Evolutionary conservation across 2,113 vertebrate species (phyloP), one percentile per base, ranked within the genome.

Genomic region (Typhlomys cinereus): DNA sequence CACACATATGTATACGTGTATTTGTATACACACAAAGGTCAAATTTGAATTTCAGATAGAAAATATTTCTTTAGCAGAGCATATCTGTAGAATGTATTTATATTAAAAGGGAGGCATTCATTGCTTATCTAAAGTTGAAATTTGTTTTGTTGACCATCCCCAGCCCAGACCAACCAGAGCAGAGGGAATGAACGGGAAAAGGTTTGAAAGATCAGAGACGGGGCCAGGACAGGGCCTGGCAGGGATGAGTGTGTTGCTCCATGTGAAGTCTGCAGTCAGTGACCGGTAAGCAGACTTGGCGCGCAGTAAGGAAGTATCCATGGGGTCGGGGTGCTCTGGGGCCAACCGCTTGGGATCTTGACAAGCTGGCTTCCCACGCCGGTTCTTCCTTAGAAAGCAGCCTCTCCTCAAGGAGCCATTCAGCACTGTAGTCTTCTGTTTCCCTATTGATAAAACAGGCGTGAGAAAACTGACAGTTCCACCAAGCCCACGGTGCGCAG

Each of bases 11-110:
- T 8, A 4, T 6, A 44, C 7, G 57, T 27, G 48, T 41, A 27
- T 31, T 9, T 29, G 31, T 11, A 29, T 44, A 10, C 15, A 31
- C 34, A 50, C 9, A 70, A 4, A 82, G 4, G 18, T 36, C 41
- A 48, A 44, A 85, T 27, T 1, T 73, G 46, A 74, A 86, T 76
- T 90, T 85, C 82, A 93, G 67, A 78, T 34, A 76, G 71, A 44
- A n/a, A 71, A 36, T 64, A 27, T 57, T 92, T 71, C 61, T 66
- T 29, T 31, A 20, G 23, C 64, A 13, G 70, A 80, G 11, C 27
- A 48, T 66, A 41, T 59, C 67, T n/a, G 61, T 27, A 52, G 36
- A 39, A 76, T 74, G 48, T n/a, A 62, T 23, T 25, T 83, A 52
- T 12, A 25, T 50, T 46, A 74, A 74, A 67, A 62, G 25, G 44